phyloP scores from a whole-genome alignment of 2,888 invertebrate species.

The Tipula lateralis region DNA sequence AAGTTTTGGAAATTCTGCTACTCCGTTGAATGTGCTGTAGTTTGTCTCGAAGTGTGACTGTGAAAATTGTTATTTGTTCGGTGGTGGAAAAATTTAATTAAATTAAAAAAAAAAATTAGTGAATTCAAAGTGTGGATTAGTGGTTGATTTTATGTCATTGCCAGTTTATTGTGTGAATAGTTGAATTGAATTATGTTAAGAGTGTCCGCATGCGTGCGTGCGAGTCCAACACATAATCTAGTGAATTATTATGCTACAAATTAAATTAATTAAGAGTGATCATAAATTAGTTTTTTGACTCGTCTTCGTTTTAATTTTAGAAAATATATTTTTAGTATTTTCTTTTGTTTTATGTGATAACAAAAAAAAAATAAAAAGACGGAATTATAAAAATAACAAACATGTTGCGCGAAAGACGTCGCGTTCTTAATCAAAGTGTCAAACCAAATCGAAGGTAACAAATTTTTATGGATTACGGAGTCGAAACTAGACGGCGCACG shows the following conservation, averaged over 20 bases:
- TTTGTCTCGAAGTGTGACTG: background rate
- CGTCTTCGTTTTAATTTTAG: background rate
- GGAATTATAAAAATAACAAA: too few species aligned
- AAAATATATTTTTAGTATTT: background rate
- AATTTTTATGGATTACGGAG: background rate
- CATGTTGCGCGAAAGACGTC: conserved; percentile 15
- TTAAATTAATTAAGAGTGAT: background rate
- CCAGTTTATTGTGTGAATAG: background rate
- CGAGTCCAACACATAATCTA: background rate
- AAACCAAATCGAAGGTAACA: conserved; percentile 28
- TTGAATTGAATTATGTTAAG: background rate
- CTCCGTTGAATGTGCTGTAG: background rate
- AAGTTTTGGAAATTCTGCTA: background rate
- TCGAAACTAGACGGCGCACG: background rate
- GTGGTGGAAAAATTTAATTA: background rate
- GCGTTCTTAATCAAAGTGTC: conserved; percentile 25
- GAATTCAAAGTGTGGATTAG: background rate
- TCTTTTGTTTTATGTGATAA: background rate
- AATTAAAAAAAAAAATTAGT: background rate
- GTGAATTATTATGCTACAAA: background rate
- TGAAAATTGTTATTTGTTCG: background rate
- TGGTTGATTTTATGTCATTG: background rate
- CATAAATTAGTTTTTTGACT: background rate
- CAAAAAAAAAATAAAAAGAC: background rate
- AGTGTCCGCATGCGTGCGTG: background rate